These are phyloP conservation scores for Pachycephala philippinensis DNA, from an alignment of 2,113 vertebrate species.

Conservation along the genomic window DNA sequence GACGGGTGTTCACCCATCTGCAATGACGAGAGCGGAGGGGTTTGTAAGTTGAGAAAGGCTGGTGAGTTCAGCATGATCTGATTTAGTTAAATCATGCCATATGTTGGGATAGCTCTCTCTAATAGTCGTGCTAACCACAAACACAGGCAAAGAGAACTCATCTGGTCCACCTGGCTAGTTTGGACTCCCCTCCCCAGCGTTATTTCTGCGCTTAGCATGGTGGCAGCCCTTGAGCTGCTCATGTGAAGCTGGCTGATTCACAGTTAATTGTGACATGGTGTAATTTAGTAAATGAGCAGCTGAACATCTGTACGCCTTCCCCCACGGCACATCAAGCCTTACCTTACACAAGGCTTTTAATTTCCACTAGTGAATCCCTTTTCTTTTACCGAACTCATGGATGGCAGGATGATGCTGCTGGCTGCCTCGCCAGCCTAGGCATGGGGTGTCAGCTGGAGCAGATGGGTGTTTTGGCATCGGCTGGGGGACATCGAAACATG, in stretches of 20 bases:
- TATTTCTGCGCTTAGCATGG: background rate
- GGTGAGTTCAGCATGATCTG: slow-evolving; percentile 34
- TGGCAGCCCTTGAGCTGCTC: slow-evolving; percentile 53
- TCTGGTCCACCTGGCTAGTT: slow-evolving; percentile 40
- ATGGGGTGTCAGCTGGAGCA: background rate
- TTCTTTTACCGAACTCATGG: background rate
- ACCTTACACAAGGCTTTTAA: slow-evolving; percentile 44
- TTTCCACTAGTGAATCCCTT: slow-evolving; percentile 7
- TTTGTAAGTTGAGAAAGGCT: slow-evolving; percentile 59
- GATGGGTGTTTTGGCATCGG: background rate
- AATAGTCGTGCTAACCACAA: slow-evolving; percentile 35
- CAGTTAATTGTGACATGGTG: slow-evolving; percentile 64
- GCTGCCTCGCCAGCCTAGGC: background rate
- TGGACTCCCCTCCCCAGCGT: background rate
- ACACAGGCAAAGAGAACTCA: background rate
- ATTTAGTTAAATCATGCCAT: slow-evolving; percentile 48
- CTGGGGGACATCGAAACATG: background rate
- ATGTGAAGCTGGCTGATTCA: slow-evolving; percentile 61
- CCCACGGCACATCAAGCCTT: slow-evolving; percentile 49
- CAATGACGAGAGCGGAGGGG: slow-evolving; percentile 36
- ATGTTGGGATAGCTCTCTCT: slow-evolving; percentile 37
- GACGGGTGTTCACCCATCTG: slow-evolving; percentile 58
- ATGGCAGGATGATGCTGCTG: background rate
- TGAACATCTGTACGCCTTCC: slow-evolving; percentile 64
- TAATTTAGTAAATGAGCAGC: slow-evolving; percentile 68